phyloP scores from a whole-genome alignment of 2,113 vertebrate species.

The Syngnathus floridae region DNA sequence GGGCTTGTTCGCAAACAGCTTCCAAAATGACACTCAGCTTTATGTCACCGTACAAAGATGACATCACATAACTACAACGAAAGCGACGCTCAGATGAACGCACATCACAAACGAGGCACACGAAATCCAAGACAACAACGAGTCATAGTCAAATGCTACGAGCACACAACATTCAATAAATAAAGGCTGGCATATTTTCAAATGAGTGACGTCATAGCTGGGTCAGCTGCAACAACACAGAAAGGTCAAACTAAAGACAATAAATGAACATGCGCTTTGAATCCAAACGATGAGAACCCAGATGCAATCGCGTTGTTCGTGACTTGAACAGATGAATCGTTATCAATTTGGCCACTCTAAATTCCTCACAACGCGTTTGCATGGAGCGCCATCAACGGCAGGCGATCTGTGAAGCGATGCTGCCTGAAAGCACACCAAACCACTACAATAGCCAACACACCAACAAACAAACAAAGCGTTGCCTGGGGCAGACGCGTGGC shows the following conservation, averaged over 20 bases:
- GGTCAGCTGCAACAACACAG: slow-evolving; percentile 3
- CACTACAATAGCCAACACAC: slow-evolving; percentile 29
- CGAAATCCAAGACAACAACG: not conserved
- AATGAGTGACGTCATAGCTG: slow-evolving; percentile 22
- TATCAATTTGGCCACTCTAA: slow-evolving; percentile 6
- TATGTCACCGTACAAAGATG: slow-evolving; percentile 9
- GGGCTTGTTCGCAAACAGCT: not conserved
- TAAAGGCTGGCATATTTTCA: not conserved
- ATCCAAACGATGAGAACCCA: slow-evolving; percentile 33
- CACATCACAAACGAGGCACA: slow-evolving; percentile 10
- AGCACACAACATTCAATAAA: slow-evolving; percentile 11
- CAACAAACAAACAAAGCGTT: slow-evolving; percentile 30
- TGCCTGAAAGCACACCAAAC: slow-evolving; percentile 31
- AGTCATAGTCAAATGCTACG: too few relatives aligned
- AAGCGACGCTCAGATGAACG: not conserved
- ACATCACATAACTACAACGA: slow-evolving; percentile 23
- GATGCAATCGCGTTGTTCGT: slow-evolving; percentile 60
- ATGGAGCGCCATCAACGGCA: slow-evolving; percentile 36
- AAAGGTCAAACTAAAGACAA: not conserved
- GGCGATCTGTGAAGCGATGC: slow-evolving; percentile 24
- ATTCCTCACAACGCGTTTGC: slow-evolving; percentile 51
- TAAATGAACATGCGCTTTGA: slow-evolving; percentile 23
- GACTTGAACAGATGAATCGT: slow-evolving; percentile 5
- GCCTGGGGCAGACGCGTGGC: slow-evolving; percentile 13
- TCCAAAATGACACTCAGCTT: slow-evolving; percentile 7